These are phyloP conservation scores for Sminthopsis crassicaudata DNA, from an alignment of 2,113 vertebrate species.

Conservation along the genomic window DNA sequence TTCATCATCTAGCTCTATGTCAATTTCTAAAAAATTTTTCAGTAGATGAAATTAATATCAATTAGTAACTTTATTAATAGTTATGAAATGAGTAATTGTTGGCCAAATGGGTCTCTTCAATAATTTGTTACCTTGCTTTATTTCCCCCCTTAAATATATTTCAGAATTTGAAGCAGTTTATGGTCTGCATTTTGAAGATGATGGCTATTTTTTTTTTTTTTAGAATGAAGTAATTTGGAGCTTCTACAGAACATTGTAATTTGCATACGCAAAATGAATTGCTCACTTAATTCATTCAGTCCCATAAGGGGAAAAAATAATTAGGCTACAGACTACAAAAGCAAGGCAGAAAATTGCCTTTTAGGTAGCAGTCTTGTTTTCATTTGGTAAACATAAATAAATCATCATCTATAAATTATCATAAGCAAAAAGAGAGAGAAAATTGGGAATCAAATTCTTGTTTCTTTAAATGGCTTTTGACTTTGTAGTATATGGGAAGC, in stretches of 20 bases:
- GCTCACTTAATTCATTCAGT: conserved; percentile 76
- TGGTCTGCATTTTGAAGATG: conserved; percentile 50
- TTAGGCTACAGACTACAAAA: conserved; percentile 71
- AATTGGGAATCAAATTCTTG: conserved; percentile 57
- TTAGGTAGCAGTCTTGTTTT: conserved; percentile 71
- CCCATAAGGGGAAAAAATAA: conserved; percentile 78
- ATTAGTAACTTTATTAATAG: conserved; percentile 33
- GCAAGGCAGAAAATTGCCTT: conserved; percentile 67
- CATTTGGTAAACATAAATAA: conserved; percentile 76
- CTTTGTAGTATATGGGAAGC: conserved; percentile 31
- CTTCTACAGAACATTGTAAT: conserved; percentile 61
- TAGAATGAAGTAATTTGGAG: conserved; percentile 63
- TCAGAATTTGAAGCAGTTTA: conserved; percentile 58
- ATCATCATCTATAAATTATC: conserved; percentile 73
- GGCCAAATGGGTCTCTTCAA: conserved; percentile 34
- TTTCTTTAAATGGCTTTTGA: conserved; percentile 70
- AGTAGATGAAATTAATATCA: conserved; percentile 16
- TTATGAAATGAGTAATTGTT: neutral
- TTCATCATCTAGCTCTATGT: neutral
- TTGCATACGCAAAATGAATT: conserved; percentile 78
- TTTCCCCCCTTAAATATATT: conserved; percentile 19
- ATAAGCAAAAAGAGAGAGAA: conserved; percentile 31
- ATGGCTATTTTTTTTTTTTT: conserved; percentile 52
- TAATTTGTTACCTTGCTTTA: neutral
- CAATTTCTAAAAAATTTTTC: conserved; percentile 8